phyloP scores from a whole-genome alignment of 2,888 invertebrate species.

The Yponomeuta plumbellus region DNA sequence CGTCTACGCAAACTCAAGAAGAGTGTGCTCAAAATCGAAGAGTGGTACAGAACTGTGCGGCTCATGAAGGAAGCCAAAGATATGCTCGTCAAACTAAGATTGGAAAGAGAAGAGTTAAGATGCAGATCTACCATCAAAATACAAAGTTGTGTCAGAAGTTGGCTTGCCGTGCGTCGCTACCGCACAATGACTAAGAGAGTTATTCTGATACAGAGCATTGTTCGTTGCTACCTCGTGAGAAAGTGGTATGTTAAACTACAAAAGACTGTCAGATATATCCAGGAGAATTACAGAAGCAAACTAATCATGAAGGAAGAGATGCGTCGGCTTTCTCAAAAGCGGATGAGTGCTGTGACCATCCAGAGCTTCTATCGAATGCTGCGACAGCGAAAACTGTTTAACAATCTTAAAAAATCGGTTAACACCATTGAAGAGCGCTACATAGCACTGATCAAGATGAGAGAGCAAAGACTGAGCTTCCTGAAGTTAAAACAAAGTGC shows the following conservation, averaged over 20 bases:
- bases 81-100: slow-evolving; percentile 35
- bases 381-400: slow-evolving; percentile 35
- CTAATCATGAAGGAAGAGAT: slow-evolving; percentile 51
- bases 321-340: slow-evolving; percentile 33
- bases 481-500: slow-evolving; percentile 43
- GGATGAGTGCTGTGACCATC: slow-evolving; percentile 43
- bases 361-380: slow-evolving; percentile 63
- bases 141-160: slow-evolving; percentile 48
- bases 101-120: slow-evolving; percentile 37
- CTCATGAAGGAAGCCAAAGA: slow-evolving; percentile 43
- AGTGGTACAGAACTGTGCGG: slow-evolving; percentile 59
- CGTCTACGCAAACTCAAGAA: slow-evolving; percentile 42
- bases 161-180: slow-evolving; percentile 48
- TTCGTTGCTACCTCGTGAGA: slow-evolving; percentile 43
- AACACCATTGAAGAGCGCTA: slow-evolving; percentile 39
- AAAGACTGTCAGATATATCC: slow-evolving; percentile 44
- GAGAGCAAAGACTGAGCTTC: slow-evolving; percentile 39
- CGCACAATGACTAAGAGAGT: slow-evolving; percentile 36
- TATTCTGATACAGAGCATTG: slow-evolving; percentile 42
- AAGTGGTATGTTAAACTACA: slow-evolving; percentile 39
- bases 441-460: slow-evolving; percentile 49
- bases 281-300: slow-evolving; percentile 56
- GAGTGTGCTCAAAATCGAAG: slow-evolving; percentile 70
- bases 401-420: slow-evolving; percentile 42
- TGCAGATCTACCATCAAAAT: slow-evolving; percentile 43